These are phyloP conservation scores for Keiferia lycopersicella DNA, from an alignment of 2,888 invertebrate genomes.

Conservation along the genomic window DNA sequence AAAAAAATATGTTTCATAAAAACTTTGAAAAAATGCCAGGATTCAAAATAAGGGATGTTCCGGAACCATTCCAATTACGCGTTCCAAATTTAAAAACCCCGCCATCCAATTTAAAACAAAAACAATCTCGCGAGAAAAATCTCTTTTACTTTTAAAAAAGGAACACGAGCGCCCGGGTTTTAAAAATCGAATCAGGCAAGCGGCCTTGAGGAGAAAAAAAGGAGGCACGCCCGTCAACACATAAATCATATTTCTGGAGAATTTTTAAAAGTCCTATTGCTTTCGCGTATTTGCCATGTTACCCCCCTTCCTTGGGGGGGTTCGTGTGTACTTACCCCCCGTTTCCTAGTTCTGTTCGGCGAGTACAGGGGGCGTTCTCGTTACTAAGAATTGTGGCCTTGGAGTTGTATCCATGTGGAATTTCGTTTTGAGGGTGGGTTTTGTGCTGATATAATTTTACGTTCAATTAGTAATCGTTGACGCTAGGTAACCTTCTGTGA, in stretches of 20 bases:
- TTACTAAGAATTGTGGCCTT: slow-evolving; percentile 47
- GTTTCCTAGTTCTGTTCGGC: slow-evolving; percentile 75
- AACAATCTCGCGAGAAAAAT: slow-evolving; percentile 22
- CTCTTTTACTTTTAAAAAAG: slow-evolving; percentile 35
- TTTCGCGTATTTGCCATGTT: slow-evolving; percentile 82
- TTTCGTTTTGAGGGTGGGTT: slow-evolving; percentile 2
- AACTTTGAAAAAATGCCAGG: background rate
- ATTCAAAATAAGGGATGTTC: slow-evolving; percentile 16
- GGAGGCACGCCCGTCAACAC: slow-evolving; percentile 78
- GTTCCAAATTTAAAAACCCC: slow-evolving; percentile 19
- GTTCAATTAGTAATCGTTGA: background rate
- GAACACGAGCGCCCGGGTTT: slow-evolving; percentile 64
- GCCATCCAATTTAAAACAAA: slow-evolving; percentile 25
- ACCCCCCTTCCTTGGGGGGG: slow-evolving; percentile 65
- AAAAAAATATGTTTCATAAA: too few relatives aligned
- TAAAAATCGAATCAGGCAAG: slow-evolving; percentile 80
- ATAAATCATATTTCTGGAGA: slow-evolving; percentile 82
- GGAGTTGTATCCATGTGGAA: slow-evolving; percentile 28
- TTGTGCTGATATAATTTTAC: slow-evolving; percentile 23
- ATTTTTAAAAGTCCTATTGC: slow-evolving; percentile 82
- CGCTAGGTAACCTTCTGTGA: background rate
- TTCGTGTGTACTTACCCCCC: slow-evolving; percentile 79
- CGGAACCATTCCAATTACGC: slow-evolving; percentile 11
- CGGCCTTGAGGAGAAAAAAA: slow-evolving; percentile 74
- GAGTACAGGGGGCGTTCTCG: slow-evolving; percentile 49